Evolutionary conservation across 2,113 vertebrate genomes (phyloP), one percentile per base, ranked within the genome.

Genomic region (Rissa tridactyla): DNA sequence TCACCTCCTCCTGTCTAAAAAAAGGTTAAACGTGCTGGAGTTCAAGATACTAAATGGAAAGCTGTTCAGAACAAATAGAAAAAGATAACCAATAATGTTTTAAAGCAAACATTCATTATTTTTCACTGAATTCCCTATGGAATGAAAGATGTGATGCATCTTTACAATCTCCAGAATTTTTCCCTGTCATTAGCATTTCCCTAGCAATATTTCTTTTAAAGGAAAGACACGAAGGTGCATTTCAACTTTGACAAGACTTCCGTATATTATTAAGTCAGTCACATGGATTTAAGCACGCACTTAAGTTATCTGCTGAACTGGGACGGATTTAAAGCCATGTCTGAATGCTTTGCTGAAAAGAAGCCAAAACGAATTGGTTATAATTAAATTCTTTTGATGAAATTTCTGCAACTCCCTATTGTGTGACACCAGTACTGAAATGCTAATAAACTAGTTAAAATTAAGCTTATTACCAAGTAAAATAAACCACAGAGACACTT

Each of bases 361-460:
- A 79, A 97, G 81, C 84, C 82, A 73, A 90, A 93, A 68, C 19
- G 23, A 92, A 95, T 91, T 70, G 32, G 62, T 60, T 95, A 70
- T 84, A 97, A 92, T 88, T 91, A 87, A 94, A 94, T 96, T 84
- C 91, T 88, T 94, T 91, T 97, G 92, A 96, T 87, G 79, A 96
- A 82, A 89, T 60, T 88, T 87, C 91, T 94, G 81, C 70, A 96
- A 66, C 78, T 96, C 97, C 93, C 95, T 60, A 70, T 64, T 91
- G 89, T 90, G 58, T 90, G 89, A 82, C 47, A 95, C 15, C 54
- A 94, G 70, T 62, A 83, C 87, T 83, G 89, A 95, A 97, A 96
- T 96, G 94, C 94, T 94, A 96, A 97, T 96, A 90, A 85, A 95
- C 75, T 78, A 79, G 62, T 94, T 88, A 80, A 96, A 94, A 91